Evolutionary conservation across 2,888 invertebrate species (phyloP), one percentile per base, ranked within the genome.

Genomic region (Congeria kusceri): DNA sequence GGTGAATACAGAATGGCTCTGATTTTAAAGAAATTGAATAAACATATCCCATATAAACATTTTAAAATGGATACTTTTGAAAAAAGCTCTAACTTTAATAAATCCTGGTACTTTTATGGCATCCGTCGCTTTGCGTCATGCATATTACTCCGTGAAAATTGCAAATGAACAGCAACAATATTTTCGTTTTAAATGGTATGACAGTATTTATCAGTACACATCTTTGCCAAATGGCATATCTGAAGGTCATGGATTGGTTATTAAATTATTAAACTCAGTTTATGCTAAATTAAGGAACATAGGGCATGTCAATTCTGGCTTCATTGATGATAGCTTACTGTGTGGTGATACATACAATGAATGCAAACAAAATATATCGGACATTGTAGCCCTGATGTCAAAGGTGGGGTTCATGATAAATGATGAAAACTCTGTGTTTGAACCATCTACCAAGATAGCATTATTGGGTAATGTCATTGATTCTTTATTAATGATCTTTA

Each of bases 201-300:
- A 32, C 9, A 47, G 62, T 4, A 68, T 68, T 9, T 84, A 59
- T 63, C 75, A 83, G 29, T 83, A 63, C 29, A 77, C 68, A 13
- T 73, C 71, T 25, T 32, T 83, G 11, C 59, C 77, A 44, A 77
- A 78, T 75, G 80, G 78, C 0, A 39, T 78, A 3, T 27, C 56
- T n/a, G 71, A 64, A 27, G 75, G 72, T 13, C 84, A 78, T 3
- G 46, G 70, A 28, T 1, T 73, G 0, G 80, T 80, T 49, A 84
- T 80, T 15, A 81, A 84, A 32, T 20, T 84, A 5, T 18, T 84
- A 29, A 81, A 76, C 23, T 78, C 80, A n/a, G 65, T 84, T 15
- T 73, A 67, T 63, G 69, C 80, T 39, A 46, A 49, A 20, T 53
- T 84, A 18, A 62, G 83, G 46, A 44, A 49, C 53, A 25, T 32